Conservation (phyloP, 2,888 invertebrate genomes). For the Harpalus rufipes region DNA sequence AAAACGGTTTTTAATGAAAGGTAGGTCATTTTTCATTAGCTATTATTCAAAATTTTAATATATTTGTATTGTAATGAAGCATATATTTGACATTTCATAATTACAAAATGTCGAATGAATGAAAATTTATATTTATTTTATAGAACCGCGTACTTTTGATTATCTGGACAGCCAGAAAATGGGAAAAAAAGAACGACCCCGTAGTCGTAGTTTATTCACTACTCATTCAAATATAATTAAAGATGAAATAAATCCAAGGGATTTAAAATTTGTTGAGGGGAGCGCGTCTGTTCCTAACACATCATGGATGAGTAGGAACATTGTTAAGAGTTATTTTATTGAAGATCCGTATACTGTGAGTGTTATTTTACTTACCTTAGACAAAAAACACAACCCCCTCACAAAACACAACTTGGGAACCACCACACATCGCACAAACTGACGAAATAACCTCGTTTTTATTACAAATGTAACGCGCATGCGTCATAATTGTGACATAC, state of each 20-base stretch:
- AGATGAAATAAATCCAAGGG: constrained; percentile 42
- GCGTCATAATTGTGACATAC: too few relatives aligned
- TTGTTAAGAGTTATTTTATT: constrained; percentile 20
- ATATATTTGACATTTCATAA: too few relatives aligned
- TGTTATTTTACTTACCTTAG: not conserved
- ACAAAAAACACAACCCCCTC: too few relatives aligned
- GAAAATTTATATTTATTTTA: not conserved
- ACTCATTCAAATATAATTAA: constrained; percentile 78
- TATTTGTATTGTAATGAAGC: too few relatives aligned
- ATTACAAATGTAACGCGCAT: too few relatives aligned
- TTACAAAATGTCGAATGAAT: not conserved
- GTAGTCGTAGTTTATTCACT: constrained; percentile 82
- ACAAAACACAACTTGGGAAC: too few relatives aligned
- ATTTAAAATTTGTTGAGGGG: constrained; percentile 50
- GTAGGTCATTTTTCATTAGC: constrained; percentile 3
- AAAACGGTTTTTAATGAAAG: constrained; percentile 48
- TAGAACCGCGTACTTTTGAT: constrained; percentile 18
- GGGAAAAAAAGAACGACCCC: constrained; percentile 78
- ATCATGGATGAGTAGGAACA: constrained; percentile 51
- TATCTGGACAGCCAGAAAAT: constrained; percentile 44
- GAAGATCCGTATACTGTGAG: constrained; percentile 57
- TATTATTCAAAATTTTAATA: not conserved
- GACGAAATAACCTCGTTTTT: too few relatives aligned
- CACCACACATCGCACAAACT: too few relatives aligned
- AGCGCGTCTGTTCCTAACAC: constrained; percentile 57